Evolutionary conservation across 1,140 invertebrate species (phyloP).

Genomic region (Drosophila ficusphila): DNA sequence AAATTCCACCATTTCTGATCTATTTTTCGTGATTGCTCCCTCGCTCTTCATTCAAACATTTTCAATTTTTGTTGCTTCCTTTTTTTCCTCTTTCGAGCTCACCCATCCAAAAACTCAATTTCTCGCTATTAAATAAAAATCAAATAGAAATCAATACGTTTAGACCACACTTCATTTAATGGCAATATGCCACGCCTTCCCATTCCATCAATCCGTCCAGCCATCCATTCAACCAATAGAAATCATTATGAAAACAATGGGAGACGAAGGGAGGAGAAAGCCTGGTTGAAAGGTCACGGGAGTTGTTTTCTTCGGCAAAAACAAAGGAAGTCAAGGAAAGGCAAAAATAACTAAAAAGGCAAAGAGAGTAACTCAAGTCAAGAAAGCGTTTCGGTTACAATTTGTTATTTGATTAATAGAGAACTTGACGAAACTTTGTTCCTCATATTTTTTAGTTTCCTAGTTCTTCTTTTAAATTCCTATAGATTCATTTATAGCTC

Average conservation of each 20-base stretch:
- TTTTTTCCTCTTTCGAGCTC: conserved; percentile 30
- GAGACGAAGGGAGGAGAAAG: conserved; percentile 20
- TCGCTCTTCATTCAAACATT: background rate
- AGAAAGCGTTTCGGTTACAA: conserved; percentile 40
- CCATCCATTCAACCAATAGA: conserved; percentile 39
- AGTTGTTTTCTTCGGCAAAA: conserved; percentile 11
- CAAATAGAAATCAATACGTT: conserved; percentile 73
- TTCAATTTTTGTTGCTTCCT: conserved; percentile 25
- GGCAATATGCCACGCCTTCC: conserved; percentile 36
- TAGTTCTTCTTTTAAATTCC: conserved; percentile 21
- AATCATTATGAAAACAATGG: conserved; percentile 66
- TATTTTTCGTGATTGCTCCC: conserved; percentile 16
- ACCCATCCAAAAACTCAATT: conserved; percentile 62
- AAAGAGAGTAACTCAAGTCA: background rate
- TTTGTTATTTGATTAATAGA: conserved; percentile 24
- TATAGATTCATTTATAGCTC: background rate
- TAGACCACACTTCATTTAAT: conserved; percentile 57
- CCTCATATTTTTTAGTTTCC: background rate
- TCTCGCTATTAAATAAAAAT: conserved; percentile 70
- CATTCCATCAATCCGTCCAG: conserved; percentile 6
- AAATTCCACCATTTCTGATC: conserved; percentile 12
- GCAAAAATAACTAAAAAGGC: background rate
- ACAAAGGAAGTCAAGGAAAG: background rate
- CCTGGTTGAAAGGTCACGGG: conserved; percentile 11
- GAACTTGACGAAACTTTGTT: background rate